A percentile compares a stretch with the other conserved stretches of the same genome.
Conservation (phyloP, 2,797 vertebrate genomes). For the Thaleichthys pacificus region DNA sequence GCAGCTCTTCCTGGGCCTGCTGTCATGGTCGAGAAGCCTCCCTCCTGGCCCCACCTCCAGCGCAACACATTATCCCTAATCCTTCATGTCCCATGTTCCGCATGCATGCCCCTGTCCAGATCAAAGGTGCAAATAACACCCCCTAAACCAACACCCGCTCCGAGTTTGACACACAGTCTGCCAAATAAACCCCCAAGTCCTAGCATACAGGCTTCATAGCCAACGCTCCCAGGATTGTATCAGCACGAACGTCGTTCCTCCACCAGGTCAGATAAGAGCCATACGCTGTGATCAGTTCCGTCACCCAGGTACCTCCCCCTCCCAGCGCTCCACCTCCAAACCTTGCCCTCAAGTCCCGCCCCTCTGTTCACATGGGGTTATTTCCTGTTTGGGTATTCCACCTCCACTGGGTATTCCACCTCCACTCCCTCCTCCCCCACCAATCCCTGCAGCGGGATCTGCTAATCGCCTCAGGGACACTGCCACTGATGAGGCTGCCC, state of each 20-base stretch:
- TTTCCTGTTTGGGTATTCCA: conserved; percentile 67
- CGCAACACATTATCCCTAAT: conserved; percentile 66
- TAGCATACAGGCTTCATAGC: conserved; percentile 17
- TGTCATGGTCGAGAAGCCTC: conserved; percentile 15
- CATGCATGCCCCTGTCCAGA: conserved; percentile 33
- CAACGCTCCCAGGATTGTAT: conserved; percentile 2
- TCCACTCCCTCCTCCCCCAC: conserved; percentile 42
- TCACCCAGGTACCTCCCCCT: conserved; percentile 38
- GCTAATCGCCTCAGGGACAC: conserved; percentile 66
- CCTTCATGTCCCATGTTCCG: conserved; percentile 59
- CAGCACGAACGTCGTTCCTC: conserved; percentile 25
- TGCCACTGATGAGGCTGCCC: conserved; percentile 58
- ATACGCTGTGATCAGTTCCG: conserved; percentile 22
- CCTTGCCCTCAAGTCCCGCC: not conserved
- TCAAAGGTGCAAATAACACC: conserved; percentile 23
- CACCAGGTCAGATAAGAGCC: conserved; percentile 17
- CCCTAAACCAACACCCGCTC: not conserved
- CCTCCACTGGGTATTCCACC: too few species aligned
- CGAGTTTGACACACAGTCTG: not conserved
- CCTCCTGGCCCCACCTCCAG: conserved; percentile 48
- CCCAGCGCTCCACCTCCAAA: conserved; percentile 26
- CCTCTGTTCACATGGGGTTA: conserved; percentile 36
- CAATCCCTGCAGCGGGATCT: conserved; percentile 60
- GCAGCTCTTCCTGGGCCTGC: conserved; percentile 51
- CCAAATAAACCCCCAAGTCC: conserved; percentile 14